Evolutionary conservation across 2,113 vertebrate genomes (phyloP).

Genomic region (Motacilla alba): DNA sequence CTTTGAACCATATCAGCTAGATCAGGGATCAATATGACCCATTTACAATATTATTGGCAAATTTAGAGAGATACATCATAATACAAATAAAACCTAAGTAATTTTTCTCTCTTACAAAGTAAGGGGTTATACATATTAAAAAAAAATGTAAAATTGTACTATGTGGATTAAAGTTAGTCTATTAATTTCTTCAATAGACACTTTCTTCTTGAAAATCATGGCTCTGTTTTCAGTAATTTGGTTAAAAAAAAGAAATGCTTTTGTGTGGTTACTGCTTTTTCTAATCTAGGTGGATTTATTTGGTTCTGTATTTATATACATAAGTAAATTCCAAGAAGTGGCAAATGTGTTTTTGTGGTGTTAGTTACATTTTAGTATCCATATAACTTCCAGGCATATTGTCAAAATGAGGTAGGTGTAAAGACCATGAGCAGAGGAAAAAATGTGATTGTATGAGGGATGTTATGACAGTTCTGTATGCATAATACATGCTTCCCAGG

Average conservation of each 20-base stretch:
- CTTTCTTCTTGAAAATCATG: neutral
- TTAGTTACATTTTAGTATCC: constrained; percentile 7
- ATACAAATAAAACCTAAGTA: neutral
- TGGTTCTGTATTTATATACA: neutral
- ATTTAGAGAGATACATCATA: neutral
- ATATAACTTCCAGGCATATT: constrained; percentile 30
- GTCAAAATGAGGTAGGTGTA: constrained; percentile 67
- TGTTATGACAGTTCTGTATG: constrained; percentile 71
- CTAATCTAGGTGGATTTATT: neutral
- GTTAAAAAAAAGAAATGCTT: neutral
- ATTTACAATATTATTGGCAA: neutral
- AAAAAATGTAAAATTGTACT: neutral
- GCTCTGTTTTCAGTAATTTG: neutral
- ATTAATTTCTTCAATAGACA: neutral
- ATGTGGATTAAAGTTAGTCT: neutral
- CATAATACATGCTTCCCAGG: constrained; percentile 74
- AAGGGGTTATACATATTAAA: neutral
- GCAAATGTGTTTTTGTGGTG: neutral
- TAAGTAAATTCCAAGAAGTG: neutral
- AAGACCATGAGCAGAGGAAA: constrained; percentile 63
- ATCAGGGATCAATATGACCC: neutral
- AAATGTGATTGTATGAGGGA: constrained; percentile 49
- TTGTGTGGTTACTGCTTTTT: neutral
- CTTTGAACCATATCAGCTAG: neutral
- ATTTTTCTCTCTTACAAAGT: neutral